Base-by-base conservation (phyloP, 2,113 vertebrate genomes). In the Xiphias gladius region DNA sequence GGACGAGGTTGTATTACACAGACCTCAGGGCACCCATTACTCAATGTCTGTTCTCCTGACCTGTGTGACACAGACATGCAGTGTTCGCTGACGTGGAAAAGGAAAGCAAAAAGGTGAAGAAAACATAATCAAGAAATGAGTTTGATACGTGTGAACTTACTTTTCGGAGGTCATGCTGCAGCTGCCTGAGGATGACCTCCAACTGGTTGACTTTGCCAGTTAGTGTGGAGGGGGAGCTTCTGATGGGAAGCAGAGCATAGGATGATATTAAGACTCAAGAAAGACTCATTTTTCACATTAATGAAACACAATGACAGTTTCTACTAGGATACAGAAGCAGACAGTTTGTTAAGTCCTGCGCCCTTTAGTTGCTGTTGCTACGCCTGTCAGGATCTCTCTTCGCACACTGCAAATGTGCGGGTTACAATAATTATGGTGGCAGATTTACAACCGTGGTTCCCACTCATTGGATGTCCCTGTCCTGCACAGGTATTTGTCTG, bases 191-290 rank as follows among this genome's bases (percentile, higher is more conserved):
- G 88, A 99, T 97, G 86, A 98, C 90, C 93, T 99, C 98, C 81
- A 99, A 94, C 90, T 99, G 97, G 90, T 99, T 99, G 76, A 99
- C 98, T 95, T 99, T 99, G 39, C 98, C 98, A 3, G 97, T 99
- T 65, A 99, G 95, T 0, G 98, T 96, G 48, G 97, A 96, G 0
- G 97, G 95, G 55, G 96, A 88, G 24, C 93, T 91, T 63, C 84
- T 89, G 78, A 2, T 91, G 95, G 83, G 52, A 20, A 13, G 76
- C 30, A 83, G 37, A 67, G 30, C 28, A 54, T 0, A 62, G 4
- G 59, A 52, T 30, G 28, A n/a, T 50, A 35, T 50, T 81, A 32
- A 22, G 17, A 76, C 28, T 48, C 20, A 26, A 54, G 17, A 59
- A 58, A 22, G 7, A 67, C 24, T 59, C 2, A 28, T 39, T 30